A percentile compares a stretch with the other conserved stretches of the same genome.
Evolutionary conservation across 2,797 vertebrate genomes (phyloP).

Genomic region (Diplodus puntazzo): DNA sequence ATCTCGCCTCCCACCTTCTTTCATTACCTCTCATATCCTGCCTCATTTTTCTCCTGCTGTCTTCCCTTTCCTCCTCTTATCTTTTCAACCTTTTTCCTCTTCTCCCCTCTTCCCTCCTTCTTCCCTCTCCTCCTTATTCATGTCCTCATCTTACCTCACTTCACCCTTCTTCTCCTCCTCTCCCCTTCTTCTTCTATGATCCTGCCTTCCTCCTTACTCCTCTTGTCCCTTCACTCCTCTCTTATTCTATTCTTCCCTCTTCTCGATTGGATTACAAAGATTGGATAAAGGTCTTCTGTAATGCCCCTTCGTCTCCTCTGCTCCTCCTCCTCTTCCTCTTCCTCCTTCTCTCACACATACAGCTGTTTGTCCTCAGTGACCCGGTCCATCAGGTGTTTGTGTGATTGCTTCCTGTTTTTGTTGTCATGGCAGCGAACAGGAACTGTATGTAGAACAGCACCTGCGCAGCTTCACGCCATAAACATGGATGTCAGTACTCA

Average conservation of each 20-base stretch:
- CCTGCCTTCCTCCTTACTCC: too few species aligned
- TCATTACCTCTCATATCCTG: too few species aligned
- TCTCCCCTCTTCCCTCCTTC: too few species aligned
- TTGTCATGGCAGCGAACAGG: conserved; percentile 34
- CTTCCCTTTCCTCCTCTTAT: too few species aligned
- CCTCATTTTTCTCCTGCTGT: too few species aligned
- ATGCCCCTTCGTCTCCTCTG: too few species aligned
- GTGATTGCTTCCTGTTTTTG: conserved; percentile 49
- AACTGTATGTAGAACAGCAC: conserved; percentile 19
- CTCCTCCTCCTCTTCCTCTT: not conserved
- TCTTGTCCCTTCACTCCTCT: not conserved
- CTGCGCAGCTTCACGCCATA: conserved; percentile 5
- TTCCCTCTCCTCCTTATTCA: not conserved
- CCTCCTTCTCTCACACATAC: not conserved
- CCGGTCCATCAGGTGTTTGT: conserved; percentile 29
- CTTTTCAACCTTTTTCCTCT: not conserved
- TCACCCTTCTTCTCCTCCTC: not conserved
- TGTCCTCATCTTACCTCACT: not conserved
- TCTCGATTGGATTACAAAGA: too few species aligned
- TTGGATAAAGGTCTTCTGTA: not conserved
- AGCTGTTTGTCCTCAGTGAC: conserved; percentile 47
- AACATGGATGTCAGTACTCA: too few species aligned
- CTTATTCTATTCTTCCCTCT: not conserved
- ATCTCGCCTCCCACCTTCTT: not conserved
- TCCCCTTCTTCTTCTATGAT: too few species aligned